Conservation (phyloP, 1,140 invertebrate species). For the Nixonia krombeini region DNA sequence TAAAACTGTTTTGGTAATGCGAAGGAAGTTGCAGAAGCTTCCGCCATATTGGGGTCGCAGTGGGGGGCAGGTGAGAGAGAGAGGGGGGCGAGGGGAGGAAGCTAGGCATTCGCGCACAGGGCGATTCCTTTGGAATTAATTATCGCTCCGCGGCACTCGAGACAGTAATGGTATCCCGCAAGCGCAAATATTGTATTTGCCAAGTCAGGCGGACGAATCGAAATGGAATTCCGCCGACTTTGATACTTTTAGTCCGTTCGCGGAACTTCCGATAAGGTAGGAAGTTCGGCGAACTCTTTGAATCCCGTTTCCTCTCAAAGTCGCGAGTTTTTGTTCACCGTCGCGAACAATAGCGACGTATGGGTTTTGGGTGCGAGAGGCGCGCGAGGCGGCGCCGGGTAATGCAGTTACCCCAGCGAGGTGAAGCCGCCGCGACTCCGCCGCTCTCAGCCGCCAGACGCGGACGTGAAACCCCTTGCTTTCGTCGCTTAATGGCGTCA, state of each 20-base stretch:
- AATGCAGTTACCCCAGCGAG: too few species aligned
- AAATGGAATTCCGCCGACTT: slow-evolving; percentile 1
- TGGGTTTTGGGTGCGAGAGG: too few species aligned
- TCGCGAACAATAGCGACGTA: too few species aligned
- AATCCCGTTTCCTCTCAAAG: too few species aligned
- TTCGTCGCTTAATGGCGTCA: neutral
- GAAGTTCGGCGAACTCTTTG: neutral
- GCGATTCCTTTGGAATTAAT: slow-evolving; percentile 3
- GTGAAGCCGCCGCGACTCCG: too few species aligned
- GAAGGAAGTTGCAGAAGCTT: slow-evolving; percentile 1
- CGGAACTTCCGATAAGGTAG: neutral
- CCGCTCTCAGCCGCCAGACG: neutral
- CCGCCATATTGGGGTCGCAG: neutral
- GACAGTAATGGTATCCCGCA: neutral
- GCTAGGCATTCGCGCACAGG: slow-evolving; percentile 2
- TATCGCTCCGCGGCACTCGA: slow-evolving; percentile 1
- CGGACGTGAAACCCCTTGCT: slow-evolving; percentile 2
- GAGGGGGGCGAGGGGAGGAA: too few species aligned
- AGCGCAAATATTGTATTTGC: neutral
- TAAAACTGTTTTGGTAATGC: slow-evolving; percentile 48
- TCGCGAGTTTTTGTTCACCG: too few species aligned
- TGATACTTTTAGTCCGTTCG: slow-evolving; percentile 1
- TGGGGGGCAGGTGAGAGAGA: neutral
- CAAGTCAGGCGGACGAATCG: slow-evolving; percentile 3
- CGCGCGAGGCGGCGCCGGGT: too few species aligned